Percentiles rank a stretch among this genome's conserved stretches.
Conservation (phyloP, 2,888 invertebrate genomes). For the Platerodrilus igneus region DNA sequence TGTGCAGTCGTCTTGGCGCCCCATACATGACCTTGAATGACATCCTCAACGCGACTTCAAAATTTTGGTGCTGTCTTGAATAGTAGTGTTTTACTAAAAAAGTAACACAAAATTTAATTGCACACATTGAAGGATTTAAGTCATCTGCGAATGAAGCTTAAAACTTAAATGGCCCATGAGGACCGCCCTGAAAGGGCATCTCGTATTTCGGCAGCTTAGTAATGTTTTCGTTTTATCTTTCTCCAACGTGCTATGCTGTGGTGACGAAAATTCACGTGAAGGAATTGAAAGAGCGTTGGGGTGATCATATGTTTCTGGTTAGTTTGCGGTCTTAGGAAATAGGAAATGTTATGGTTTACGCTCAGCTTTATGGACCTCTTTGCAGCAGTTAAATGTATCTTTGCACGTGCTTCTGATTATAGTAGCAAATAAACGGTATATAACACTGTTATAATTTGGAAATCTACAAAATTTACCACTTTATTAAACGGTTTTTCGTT, state of each 20-base stretch:
- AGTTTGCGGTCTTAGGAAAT: constrained; percentile 28
- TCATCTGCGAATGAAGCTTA: constrained; percentile 24
- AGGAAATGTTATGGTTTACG: constrained; percentile 25
- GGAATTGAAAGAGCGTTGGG: constrained; percentile 1
- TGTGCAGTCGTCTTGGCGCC: constrained; percentile 43
- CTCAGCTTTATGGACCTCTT: constrained; percentile 23
- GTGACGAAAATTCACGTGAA: constrained; percentile 5
- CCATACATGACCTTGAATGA: constrained; percentile 34
- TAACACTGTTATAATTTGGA: no score
- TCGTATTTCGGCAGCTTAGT: constrained; percentile 12
- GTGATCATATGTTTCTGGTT: constrained; percentile 30
- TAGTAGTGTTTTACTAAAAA: no score
- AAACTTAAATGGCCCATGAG: constrained; percentile 23
- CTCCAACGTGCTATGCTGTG: background rate
- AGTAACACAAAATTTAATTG: background rate
- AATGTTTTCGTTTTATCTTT: background rate
- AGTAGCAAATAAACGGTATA: background rate
- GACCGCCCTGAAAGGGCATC: constrained; percentile 22
- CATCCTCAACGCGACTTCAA: constrained; percentile 39
- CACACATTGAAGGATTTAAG: background rate
- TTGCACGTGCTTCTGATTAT: background rate
- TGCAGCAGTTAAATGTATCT: constrained; percentile 2
- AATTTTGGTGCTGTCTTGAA: no score
- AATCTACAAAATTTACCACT: no score
- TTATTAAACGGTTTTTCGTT: background rate